A percentile compares a stretch with the other conserved stretches of the same genome.
phyloP scores from a whole-genome alignment of 2,888 invertebrate genomes.

The Cheilosia grossa region DNA sequence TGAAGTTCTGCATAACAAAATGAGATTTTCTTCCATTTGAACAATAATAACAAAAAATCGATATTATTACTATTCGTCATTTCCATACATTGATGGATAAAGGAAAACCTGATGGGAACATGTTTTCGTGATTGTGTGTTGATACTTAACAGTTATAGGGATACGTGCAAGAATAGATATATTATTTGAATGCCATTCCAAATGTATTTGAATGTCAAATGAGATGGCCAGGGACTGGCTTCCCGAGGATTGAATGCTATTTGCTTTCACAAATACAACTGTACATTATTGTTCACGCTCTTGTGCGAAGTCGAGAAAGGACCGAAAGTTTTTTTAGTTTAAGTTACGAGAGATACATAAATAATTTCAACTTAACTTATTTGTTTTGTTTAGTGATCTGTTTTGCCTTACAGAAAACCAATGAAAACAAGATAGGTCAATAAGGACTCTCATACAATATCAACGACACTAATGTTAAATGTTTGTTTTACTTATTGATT shows the following conservation, averaged over 20 bases:
- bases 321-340: no score
- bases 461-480: no score
- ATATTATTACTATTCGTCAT: conserved; percentile 36
- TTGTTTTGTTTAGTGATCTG: no score
- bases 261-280: not conserved
- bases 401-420: no score
- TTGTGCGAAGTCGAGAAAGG: not conserved
- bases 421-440: no score
- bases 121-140: conserved; percentile 8
- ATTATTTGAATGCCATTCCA: not conserved
- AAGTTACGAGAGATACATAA: not conserved
- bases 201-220: not conserved
- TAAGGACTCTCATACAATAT: no score
- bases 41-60: conserved; percentile 29
- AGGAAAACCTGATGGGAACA: not conserved
- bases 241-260: not conserved
- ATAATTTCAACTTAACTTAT: no score
- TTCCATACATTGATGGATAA: conserved; percentile 32
- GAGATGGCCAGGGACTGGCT: no score
- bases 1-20: conserved; percentile 11
- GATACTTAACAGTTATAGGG: not conserved
- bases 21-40: conserved; percentile 6
- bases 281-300: not conserved
- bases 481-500: no score
- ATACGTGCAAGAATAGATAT: not conserved